A percentile compares a stretch with the other conserved stretches of the same genome.
phyloP scores from a whole-genome alignment of 1,140 invertebrate species.

The Maconellicoccus hirsutus region DNA sequence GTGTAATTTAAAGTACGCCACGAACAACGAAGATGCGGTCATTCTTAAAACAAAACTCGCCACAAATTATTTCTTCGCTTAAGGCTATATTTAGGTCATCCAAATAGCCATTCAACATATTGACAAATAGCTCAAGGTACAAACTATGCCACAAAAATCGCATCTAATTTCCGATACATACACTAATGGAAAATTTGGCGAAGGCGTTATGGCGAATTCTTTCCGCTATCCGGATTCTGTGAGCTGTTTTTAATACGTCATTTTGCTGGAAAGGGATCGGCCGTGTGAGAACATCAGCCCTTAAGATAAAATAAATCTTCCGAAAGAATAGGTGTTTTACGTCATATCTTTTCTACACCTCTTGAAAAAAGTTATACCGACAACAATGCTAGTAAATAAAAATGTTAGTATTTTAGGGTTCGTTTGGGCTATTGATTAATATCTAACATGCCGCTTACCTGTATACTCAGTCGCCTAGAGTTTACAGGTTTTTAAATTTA shows the following conservation, averaged over 20 bases:
- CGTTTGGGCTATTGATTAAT: not conserved
- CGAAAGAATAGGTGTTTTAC: not conserved
- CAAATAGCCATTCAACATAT: not conserved
- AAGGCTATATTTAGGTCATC: not conserved
- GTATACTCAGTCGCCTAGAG: not conserved
- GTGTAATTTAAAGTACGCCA: not conserved
- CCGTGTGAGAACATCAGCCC: no score
- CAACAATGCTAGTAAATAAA: not conserved
- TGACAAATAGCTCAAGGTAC: not conserved
- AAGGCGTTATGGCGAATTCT: no score
- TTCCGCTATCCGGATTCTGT: no score
- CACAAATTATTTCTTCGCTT: not conserved
- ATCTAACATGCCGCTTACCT: not conserved
- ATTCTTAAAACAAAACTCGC: not conserved
- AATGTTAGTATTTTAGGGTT: not conserved
- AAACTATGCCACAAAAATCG: no score
- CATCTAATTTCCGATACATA: no score
- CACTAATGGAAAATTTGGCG: no score
- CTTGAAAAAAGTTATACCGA: not conserved
- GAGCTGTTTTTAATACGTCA: no score
- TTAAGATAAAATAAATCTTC: not conserved
- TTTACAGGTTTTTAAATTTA: conserved; percentile 6
- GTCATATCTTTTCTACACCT: not conserved
- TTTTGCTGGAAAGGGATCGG: no score
- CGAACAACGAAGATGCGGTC: not conserved